These are phyloP conservation scores for Netelia melanura DNA, from an alignment of 2,888 invertebrate species.

Conservation along the genomic window DNA sequence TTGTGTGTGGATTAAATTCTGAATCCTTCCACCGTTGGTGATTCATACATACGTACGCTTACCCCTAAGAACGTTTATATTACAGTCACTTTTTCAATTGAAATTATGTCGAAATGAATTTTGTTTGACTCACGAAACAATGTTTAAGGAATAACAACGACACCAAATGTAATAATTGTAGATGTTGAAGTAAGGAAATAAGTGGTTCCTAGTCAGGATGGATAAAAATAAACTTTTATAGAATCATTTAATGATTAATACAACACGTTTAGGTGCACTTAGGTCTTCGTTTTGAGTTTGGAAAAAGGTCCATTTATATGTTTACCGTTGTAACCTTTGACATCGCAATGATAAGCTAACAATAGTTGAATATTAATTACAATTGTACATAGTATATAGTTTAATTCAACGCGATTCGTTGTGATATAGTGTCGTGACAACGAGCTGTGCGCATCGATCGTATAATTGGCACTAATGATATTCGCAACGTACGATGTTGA, in stretches of 20 bases:
- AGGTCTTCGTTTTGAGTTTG: conserved; percentile 11
- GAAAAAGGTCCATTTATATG: conserved; percentile 26
- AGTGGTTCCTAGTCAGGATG: background rate
- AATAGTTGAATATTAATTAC: conserved; percentile 38
- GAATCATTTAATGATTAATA: conserved; percentile 42
- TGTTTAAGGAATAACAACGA: too few relatives aligned
- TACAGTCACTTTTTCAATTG: too few relatives aligned
- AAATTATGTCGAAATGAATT: too few relatives aligned
- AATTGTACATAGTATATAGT: conserved; percentile 31
- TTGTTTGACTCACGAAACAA: too few relatives aligned
- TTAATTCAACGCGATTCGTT: background rate
- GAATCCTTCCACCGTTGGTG: background rate
- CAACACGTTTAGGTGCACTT: conserved; percentile 40
- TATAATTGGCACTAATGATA: conserved; percentile 43
- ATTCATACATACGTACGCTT: background rate
- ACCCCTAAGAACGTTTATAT: too few relatives aligned
- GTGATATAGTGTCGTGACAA: background rate
- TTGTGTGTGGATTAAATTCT: background rate
- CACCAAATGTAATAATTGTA: background rate
- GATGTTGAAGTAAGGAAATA: background rate
- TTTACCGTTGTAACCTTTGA: conserved; percentile 37
- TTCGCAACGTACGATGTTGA: conserved; percentile 28
- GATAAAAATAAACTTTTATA: conserved; percentile 52
- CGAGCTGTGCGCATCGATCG: conserved; percentile 2
- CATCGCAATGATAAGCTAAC: conserved; percentile 38